phyloP scores from a whole-genome alignment of 2,113 vertebrate species.

The Laterallus jamaicensis region DNA sequence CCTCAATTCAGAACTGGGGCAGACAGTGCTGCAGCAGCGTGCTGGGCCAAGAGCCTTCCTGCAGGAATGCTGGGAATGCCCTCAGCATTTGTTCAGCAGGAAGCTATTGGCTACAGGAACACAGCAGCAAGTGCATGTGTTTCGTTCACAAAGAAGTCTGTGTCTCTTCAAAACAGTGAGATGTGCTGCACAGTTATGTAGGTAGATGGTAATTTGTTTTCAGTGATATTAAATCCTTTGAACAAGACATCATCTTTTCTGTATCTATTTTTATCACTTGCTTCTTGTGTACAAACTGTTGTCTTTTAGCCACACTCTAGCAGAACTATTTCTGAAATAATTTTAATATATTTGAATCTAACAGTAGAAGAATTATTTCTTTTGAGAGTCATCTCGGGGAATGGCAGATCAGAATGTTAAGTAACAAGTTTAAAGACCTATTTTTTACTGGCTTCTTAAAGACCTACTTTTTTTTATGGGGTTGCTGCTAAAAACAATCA shows the following conservation, averaged over 20 bases:
- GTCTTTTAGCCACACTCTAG: background rate
- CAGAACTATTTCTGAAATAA: background rate
- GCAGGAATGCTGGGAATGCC: slow-evolving; percentile 58
- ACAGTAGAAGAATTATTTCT: background rate
- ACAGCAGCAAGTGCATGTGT: background rate
- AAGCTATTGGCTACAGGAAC: background rate
- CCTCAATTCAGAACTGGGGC: background rate
- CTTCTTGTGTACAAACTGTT: background rate
- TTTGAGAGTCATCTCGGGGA: background rate
- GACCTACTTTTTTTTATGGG: background rate
- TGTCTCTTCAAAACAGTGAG: background rate
- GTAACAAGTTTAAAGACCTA: background rate
- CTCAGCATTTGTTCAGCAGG: slow-evolving; percentile 3
- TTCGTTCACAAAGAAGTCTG: background rate
- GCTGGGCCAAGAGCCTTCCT: background rate
- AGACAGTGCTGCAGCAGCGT: background rate
- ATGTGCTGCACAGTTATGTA: background rate
- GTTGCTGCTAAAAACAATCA: background rate
- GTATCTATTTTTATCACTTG: background rate
- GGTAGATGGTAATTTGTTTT: background rate
- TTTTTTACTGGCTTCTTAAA: background rate
- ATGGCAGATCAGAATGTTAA: background rate
- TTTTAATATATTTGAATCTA: background rate
- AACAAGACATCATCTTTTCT: background rate
- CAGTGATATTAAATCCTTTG: background rate